Conservation (phyloP, 1,140 invertebrate genomes). For the Cryptotermes secundus region DNA sequence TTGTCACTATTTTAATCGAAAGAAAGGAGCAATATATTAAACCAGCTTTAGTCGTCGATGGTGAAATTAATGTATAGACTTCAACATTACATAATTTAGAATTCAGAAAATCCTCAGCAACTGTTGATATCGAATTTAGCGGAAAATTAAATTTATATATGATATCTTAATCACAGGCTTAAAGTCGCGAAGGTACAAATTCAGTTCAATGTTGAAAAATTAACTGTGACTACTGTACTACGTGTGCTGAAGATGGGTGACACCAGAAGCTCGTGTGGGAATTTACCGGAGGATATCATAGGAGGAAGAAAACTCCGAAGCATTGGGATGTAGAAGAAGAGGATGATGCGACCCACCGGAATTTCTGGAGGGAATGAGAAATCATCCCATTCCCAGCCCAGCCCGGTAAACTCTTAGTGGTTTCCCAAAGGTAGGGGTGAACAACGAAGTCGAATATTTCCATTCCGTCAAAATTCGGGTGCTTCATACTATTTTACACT, state of each 20-base stretch:
- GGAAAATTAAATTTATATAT: no score
- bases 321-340: constrained; percentile 1
- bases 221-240: neutral
- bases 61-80: no score
- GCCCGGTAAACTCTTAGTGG: neutral
- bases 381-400: constrained; percentile 2
- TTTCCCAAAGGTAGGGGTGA: neutral
- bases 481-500: no score
- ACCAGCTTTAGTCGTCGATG: no score
- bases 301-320: neutral
- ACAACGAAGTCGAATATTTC: neutral
- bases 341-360: constrained; percentile 7
- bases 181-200: neutral
- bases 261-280: neutral
- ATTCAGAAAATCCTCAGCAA: no score
- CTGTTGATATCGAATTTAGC: no score
- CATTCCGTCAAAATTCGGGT: no score
- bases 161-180: no score
- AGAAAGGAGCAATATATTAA: no score
- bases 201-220: neutral
- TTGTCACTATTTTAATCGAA: no score
- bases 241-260: neutral
- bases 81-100: no score
- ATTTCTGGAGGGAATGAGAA: neutral
- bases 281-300: neutral